Conservation (phyloP, 1,140 invertebrate genomes). For the Camponotus pennsylvanicus region DNA sequence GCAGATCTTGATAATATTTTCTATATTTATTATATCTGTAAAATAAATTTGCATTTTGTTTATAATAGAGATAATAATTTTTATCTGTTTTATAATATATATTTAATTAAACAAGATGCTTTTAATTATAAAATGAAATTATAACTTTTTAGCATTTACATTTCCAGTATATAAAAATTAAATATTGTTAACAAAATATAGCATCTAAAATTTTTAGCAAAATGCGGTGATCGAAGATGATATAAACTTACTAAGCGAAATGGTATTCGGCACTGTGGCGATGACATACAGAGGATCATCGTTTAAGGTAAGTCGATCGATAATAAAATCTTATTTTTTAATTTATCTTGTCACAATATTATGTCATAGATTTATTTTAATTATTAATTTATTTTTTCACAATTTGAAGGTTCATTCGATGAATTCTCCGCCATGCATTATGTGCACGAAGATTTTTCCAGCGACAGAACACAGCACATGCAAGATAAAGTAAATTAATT, state of each 20-base stretch:
- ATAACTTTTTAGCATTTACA: neutral
- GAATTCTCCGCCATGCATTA: conserved; percentile 90
- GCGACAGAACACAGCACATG: conserved; percentile 85
- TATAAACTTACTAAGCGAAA: conserved; percentile 92
- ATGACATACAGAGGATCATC: conserved; percentile 94
- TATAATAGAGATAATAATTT: no score
- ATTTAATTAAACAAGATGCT: neutral
- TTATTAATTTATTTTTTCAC: neutral
- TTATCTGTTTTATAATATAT: neutral
- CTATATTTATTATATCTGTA: no score
- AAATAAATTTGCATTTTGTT: no score
- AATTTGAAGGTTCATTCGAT: conserved; percentile 89
- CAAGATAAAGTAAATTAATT: conserved; percentile 77
- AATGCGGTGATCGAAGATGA: conserved; percentile 87
- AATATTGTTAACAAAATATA: conserved; percentile 16
- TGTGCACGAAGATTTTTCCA: conserved; percentile 92
- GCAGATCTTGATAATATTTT: no score
- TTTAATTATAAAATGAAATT: neutral
- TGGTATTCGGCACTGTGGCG: conserved; percentile 95
- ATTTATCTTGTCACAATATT: neutral
- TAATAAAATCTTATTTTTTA: neutral
- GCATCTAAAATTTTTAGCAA: conserved; percentile 68
- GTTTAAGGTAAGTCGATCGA: conserved; percentile 88
- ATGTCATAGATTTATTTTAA: neutral
- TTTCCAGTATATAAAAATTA: neutral